Conservation (phyloP, 2,888 invertebrate species). For the Cephus pulcher region DNA sequence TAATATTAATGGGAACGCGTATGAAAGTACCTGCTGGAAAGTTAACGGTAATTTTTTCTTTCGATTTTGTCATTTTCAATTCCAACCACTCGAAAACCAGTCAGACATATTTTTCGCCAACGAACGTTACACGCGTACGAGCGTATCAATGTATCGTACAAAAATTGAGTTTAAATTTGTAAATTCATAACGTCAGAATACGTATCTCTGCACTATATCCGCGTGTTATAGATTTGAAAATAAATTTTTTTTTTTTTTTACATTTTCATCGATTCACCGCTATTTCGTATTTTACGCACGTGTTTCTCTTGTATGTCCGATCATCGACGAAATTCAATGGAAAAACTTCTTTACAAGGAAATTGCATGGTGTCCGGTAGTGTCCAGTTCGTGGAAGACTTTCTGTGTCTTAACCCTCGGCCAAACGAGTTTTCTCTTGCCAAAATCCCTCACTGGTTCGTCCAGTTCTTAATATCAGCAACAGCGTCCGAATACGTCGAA, state of each 20-base stretch:
- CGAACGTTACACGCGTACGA: not conserved
- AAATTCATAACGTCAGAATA: too few relatives aligned
- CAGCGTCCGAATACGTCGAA: not conserved
- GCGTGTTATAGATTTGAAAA: not conserved
- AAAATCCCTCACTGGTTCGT: constrained; percentile 20
- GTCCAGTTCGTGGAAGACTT: not conserved
- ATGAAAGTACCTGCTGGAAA: not conserved
- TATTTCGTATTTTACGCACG: not conserved
- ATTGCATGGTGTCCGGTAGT: not conserved
- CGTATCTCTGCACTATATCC: too few relatives aligned
- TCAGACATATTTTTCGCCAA: not conserved
- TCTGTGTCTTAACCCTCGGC: not conserved
- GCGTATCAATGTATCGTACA: too few relatives aligned
- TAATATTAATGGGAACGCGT: not conserved
- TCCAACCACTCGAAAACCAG: not conserved
- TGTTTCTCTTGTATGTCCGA: not conserved
- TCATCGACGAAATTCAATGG: not conserved
- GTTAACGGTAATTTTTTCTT: not conserved
- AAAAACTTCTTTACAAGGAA: not conserved
- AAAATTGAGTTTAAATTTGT: too few relatives aligned
- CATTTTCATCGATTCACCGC: not conserved
- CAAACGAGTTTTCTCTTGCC: constrained; percentile 18
- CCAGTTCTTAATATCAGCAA: constrained; percentile 15
- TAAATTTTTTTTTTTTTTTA: not conserved
- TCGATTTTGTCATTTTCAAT: not conserved